phyloP scores from a whole-genome alignment of 2,113 vertebrate genomes.

The Nanger granti region DNA sequence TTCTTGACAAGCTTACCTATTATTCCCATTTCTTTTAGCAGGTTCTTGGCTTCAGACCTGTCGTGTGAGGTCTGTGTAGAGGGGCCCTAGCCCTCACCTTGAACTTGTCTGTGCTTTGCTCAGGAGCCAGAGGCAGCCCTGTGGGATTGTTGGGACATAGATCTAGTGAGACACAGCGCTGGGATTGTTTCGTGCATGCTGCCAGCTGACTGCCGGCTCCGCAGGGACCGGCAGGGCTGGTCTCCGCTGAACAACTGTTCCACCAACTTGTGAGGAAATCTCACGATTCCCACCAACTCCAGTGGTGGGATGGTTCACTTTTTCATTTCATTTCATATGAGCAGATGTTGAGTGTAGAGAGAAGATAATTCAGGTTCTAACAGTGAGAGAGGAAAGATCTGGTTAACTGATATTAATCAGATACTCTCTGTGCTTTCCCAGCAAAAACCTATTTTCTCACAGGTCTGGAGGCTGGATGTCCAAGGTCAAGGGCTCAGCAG shows the following conservation, averaged over 20 bases:
- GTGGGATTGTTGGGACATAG: neutral
- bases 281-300: neutral
- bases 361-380: neutral
- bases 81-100: constrained; percentile 44
- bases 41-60: neutral
- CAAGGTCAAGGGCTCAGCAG: neutral
- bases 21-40: neutral
- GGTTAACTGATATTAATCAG: neutral
- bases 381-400: neutral
- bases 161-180: neutral
- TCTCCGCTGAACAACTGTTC: neutral
- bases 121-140: constrained; percentile 5
- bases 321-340: neutral
- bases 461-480: neutral
- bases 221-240: neutral
- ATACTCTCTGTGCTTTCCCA: neutral
- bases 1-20: constrained; percentile 11
- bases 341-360: neutral
- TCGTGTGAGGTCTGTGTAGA: neutral
- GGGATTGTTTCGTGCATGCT: neutral
- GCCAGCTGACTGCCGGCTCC: neutral
- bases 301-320: neutral
- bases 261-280: neutral
- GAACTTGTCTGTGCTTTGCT: constrained; percentile 39
- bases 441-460: neutral